Conservation (phyloP, 2,888 invertebrate species). For the Cryptocephalus primarius region DNA sequence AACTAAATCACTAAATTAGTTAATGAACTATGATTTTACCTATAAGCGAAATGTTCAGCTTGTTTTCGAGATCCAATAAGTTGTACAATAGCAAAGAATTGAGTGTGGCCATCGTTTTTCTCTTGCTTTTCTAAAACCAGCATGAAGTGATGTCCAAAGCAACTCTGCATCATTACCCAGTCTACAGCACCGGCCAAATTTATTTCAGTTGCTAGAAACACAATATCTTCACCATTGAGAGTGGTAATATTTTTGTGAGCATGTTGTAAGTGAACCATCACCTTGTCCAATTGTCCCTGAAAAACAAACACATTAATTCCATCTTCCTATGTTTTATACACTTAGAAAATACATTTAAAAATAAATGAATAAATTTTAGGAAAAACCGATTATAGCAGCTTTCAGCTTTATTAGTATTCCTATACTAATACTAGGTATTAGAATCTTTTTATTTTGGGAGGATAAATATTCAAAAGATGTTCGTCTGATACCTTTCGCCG, state of each 20-base stretch:
- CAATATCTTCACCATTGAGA: conserved; percentile 96
- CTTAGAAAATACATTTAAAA: too few relatives aligned
- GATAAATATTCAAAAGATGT: too few relatives aligned
- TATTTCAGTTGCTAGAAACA: conserved; percentile 98
- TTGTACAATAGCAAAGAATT: conserved; percentile 97
- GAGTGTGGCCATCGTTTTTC: conserved; percentile 92
- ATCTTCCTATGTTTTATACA: too few relatives aligned
- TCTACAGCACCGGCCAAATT: conserved; percentile 98
- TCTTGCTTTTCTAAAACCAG: conserved; percentile 97
- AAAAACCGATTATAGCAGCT: too few relatives aligned
- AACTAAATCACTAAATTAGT: too few relatives aligned
- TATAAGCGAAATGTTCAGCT: conserved; percentile 97
- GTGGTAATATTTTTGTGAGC: conserved; percentile 98
- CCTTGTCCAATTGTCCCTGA: conserved; percentile 84
- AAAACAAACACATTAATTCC: neutral
- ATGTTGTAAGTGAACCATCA: conserved; percentile 97
- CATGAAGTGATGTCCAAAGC: conserved; percentile 99
- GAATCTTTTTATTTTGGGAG: too few relatives aligned
- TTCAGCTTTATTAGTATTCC: too few relatives aligned
- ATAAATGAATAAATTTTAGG: too few relatives aligned
- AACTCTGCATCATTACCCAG: conserved; percentile 99
- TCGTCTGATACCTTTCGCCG: too few relatives aligned
- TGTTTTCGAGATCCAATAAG: conserved; percentile 97
- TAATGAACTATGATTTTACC: conserved; percentile 37
- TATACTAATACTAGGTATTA: too few relatives aligned